Evolutionary conservation across 2,888 invertebrate species (phyloP).

Genomic region (Argyra leucocephala): DNA sequence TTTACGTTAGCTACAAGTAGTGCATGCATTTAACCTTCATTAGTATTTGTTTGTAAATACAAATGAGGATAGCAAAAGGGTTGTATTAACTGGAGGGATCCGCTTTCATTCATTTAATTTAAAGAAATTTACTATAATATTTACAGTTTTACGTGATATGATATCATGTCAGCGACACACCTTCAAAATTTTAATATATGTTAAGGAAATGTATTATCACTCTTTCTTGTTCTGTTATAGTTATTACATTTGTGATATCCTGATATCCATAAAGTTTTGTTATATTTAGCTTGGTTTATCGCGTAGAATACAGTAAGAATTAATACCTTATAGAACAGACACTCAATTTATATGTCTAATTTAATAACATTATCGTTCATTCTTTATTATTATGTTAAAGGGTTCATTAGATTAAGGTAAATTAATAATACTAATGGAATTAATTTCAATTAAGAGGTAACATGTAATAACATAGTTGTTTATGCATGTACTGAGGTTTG

Average conservation of each 20-base stretch:
- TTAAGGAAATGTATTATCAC: background rate
- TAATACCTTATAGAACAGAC: background rate
- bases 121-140: background rate
- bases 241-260: too few species aligned
- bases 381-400: slow-evolving; percentile 2
- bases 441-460: background rate
- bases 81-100: background rate
- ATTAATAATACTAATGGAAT: background rate
- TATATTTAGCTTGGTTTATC: too few species aligned
- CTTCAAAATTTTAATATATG: background rate
- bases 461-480: background rate
- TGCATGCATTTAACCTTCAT: background rate
- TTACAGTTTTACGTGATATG: background rate
- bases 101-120: background rate
- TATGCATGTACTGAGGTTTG: background rate
- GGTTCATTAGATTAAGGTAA: background rate
- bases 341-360: background rate
- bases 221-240: too few species aligned
- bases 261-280: too few species aligned
- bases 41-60: background rate
- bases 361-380: background rate
- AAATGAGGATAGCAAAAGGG: background rate
- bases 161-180: background rate
- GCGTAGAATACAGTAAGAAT: too few species aligned
- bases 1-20: background rate